Evolutionary conservation across 2,888 invertebrate genomes (phyloP).

Genomic region (Agrochola macilenta): DNA sequence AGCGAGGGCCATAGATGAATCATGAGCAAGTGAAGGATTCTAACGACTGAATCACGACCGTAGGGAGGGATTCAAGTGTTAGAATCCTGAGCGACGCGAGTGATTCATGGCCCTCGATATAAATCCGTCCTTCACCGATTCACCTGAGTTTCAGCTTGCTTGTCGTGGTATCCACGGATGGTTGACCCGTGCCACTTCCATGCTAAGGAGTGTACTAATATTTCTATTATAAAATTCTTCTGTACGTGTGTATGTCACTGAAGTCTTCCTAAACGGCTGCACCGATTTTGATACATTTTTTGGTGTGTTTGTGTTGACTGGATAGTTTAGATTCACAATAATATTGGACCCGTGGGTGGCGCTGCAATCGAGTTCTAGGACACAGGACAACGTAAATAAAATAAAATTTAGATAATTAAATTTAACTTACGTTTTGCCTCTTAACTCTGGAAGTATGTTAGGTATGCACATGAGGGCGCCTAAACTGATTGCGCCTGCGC

Average conservation of each 20-base stretch:
- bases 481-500: slow-evolving; percentile 95
- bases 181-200: not conserved
- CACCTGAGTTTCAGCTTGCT: too few relatives aligned
- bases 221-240: not conserved
- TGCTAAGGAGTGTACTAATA: not conserved
- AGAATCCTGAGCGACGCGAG: too few relatives aligned
- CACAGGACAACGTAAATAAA: not conserved
- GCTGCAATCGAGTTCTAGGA: not conserved
- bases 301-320: not conserved
- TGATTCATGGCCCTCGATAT: too few relatives aligned
- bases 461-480: slow-evolving; percentile 93
- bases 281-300: not conserved
- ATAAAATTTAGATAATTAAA: not conserved
- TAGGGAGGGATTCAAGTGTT: too few relatives aligned
- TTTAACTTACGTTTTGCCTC: slow-evolving; percentile 73
- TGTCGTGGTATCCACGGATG: not conserved
- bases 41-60: too few relatives aligned
- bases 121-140: too few relatives aligned
- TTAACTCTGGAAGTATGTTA: slow-evolving; percentile 73
- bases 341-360: not conserved
- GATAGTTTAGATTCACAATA: too few relatives aligned
- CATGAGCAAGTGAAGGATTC: too few relatives aligned
- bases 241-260: not conserved
- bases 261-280: not conserved
- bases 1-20: too few relatives aligned